Conservation (phyloP, 2,113 vertebrate species). For the Phasianus colchicus region DNA sequence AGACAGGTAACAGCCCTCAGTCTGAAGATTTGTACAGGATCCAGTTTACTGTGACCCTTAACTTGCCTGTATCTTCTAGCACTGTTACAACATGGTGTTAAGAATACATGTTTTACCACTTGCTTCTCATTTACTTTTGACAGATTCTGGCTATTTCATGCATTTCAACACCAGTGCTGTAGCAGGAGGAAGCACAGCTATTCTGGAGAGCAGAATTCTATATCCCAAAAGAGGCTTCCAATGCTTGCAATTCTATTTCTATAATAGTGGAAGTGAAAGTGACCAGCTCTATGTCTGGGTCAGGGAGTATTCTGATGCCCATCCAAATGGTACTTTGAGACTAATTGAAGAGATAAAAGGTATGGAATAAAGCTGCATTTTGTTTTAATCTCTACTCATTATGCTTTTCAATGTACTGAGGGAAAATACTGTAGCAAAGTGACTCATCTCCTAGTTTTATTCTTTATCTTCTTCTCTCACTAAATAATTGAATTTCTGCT, state of each 20-base stretch:
- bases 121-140: not conserved
- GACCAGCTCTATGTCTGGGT: conserved; percentile 82
- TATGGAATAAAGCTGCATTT: conserved; percentile 53
- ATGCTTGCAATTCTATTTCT: conserved; percentile 93
- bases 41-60: not conserved
- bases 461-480: not conserved
- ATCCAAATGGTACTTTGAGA: conserved; percentile 75
- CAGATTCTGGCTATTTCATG: conserved; percentile 93
- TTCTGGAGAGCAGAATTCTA: conserved; percentile 86
- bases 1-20: not conserved
- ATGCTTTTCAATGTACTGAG: not conserved
- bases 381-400: not conserved
- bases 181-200: conserved; percentile 64
- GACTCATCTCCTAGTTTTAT: not conserved
- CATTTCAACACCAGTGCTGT: conserved; percentile 81
- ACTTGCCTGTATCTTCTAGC: not conserved
- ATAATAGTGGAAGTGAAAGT: conserved; percentile 77
- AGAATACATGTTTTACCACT: accelerated
- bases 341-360: conserved; percentile 81
- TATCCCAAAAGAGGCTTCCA: conserved; percentile 89
- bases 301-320: conserved; percentile 79
- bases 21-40: not conserved
- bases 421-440: not conserved
- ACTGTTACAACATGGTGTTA: not conserved
- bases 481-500: not conserved